Conservation (phyloP, 2,888 invertebrate genomes). For the Pheosia tremula region DNA sequence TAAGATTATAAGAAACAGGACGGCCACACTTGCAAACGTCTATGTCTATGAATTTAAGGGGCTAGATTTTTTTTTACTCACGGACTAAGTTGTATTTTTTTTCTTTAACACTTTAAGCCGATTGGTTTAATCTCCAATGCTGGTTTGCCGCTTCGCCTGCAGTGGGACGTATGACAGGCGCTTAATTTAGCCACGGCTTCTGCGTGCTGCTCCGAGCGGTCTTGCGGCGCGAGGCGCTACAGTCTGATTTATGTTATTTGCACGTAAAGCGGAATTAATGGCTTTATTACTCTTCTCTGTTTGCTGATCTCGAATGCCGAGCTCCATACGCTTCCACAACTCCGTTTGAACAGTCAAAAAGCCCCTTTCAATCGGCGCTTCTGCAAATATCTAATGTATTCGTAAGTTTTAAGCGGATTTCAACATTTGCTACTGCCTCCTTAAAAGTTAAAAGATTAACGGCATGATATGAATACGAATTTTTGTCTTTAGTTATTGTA, state of each 20-base stretch:
- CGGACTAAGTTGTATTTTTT: conserved; percentile 10
- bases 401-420: conserved; percentile 33
- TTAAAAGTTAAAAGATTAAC: conserved; percentile 24
- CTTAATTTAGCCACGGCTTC: conserved; percentile 70
- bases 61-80: neutral
- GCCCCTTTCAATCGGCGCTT: conserved; percentile 63
- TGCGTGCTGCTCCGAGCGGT: conserved; percentile 66
- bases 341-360: conserved; percentile 61
- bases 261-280: conserved; percentile 83
- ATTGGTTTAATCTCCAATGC: conserved; percentile 60
- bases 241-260: conserved; percentile 83
- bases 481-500: too few relatives aligned
- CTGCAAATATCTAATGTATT: conserved; percentile 57
- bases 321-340: conserved; percentile 59
- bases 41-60: too few relatives aligned
- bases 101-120: conserved; percentile 34
- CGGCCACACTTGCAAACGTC: too few relatives aligned
- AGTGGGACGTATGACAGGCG: conserved; percentile 69
- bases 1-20: too few relatives aligned
- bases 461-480: conserved; percentile 13
- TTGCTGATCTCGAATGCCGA: conserved; percentile 71
- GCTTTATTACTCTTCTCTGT: conserved; percentile 81
- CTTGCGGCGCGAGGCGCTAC: conserved; percentile 75
- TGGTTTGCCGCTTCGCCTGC: conserved; percentile 51
- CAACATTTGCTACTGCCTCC: conserved; percentile 22